Base-by-base conservation (phyloP, 2,888 invertebrate species). In the Acleris cristana region DNA sequence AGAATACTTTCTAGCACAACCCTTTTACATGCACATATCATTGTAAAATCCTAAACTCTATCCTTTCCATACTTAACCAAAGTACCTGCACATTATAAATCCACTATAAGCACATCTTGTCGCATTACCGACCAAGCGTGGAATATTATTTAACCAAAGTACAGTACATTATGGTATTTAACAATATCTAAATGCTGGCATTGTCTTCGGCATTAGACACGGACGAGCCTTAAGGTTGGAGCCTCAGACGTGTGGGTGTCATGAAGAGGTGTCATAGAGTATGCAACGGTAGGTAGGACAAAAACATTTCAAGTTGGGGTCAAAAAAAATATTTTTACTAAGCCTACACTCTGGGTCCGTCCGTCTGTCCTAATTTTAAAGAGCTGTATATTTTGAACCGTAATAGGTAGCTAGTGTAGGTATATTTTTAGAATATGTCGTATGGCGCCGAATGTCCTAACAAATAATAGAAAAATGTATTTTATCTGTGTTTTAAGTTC, bases 141-240 rank as follows among this genome's bases (percentile, higher is more conserved):
- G 75, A 74, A 79, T 79, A 83, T 87, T 86, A 86, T 85, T 84
- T 82, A 85, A 81, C 79, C 71, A 78, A 85, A 89, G 84, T 80
- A 84, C 84, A 73, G 77, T 72, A 79, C 75, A 86, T 88, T 88
- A 87, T 85, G 82, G 83, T 87, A 90, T 88, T 90, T 88, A 88
- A 88, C 87, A 86, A 88, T 87, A 87, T 85, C 84, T 87, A 87
- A 89, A 85, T 80, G 84, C 86, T 88, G 80, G 84, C 86, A 89
- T 89, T 89, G 89, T 88, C 84, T 89, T 86, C 77, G 73, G 75
- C 73, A 87, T 89, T 88, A 87, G 89, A 87, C 83, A 89, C 83
- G 89, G 85, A 73, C 76, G 79, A 76, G 81, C 84, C 79, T 78
- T 81, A 72, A 81, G 83, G 40, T 40, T 40, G 40, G 40, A 14